Conservation (phyloP, 2,797 vertebrate species). For the Amniataba percoides region DNA sequence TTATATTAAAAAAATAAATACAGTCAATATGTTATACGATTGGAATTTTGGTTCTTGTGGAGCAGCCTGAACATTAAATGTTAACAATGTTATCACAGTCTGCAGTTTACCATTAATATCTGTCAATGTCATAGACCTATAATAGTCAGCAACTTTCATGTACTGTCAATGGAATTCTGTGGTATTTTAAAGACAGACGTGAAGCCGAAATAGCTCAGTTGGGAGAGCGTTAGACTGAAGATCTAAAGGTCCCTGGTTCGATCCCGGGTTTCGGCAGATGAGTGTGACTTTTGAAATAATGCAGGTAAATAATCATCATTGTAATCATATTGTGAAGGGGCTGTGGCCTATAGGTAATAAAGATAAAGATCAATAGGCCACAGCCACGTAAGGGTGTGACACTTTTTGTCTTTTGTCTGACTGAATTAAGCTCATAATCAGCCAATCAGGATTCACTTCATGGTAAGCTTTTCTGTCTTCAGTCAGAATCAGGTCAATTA, state of each 20-base stretch:
- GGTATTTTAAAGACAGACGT: fast-evolving
- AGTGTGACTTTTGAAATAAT: neutral
- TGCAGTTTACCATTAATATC: neutral
- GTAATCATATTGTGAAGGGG: no score
- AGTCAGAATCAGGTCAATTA: neutral
- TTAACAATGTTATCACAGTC: fast-evolving
- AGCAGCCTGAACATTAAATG: neutral
- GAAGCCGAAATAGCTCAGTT: slow-evolving; percentile 77
- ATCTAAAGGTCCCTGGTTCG: slow-evolving; percentile 75
- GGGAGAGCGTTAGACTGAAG: slow-evolving; percentile 78
- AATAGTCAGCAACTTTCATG: fast-evolving
- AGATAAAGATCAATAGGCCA: no score
- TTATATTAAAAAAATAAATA: neutral
- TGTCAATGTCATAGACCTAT: neutral
- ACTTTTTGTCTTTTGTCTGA: no score
- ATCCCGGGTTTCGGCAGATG: slow-evolving; percentile 75
- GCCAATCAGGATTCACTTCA: no score
- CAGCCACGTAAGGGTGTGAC: no score
- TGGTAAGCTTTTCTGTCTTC: no score
- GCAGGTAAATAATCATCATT: no score
- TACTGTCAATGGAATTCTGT: neutral
- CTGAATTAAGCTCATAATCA: neutral
- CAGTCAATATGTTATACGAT: fast-evolving
- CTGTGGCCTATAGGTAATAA: no score
- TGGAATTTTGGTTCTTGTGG: fast-evolving